Evolutionary conservation across 1,140 invertebrate genomes (phyloP).

Genomic region (Telenomus remus): DNA sequence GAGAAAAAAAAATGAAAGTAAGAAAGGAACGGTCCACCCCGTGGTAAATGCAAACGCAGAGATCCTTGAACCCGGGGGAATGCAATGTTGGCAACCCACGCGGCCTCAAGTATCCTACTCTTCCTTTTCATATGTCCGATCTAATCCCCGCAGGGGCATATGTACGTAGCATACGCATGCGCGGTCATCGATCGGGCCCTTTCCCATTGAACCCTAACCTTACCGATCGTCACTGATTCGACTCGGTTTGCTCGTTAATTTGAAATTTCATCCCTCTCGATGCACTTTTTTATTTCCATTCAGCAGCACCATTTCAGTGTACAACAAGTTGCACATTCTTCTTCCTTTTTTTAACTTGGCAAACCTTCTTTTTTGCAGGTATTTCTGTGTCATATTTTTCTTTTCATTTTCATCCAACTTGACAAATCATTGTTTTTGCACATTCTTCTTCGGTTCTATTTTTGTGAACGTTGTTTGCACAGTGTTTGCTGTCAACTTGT

Average conservation of each 20-base stretch:
- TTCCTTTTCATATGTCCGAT: slow-evolving; percentile 65
- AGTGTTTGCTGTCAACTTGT: too few species aligned
- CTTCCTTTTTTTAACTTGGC: too few species aligned
- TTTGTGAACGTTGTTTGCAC: too few species aligned
- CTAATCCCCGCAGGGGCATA: slow-evolving; percentile 66
- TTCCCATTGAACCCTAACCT: slow-evolving; percentile 53
- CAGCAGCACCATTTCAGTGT: too few species aligned
- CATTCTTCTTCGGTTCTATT: too few species aligned
- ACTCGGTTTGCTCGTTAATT: slow-evolving; percentile 57
- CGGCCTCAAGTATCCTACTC: slow-evolving; percentile 63
- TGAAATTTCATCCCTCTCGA: slow-evolving; percentile 49
- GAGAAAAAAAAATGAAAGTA: slow-evolving; percentile 29
- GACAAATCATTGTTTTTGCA: too few species aligned
- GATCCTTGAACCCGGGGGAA: slow-evolving; percentile 74
- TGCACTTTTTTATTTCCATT: slow-evolving; percentile 13
- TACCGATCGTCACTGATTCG: slow-evolving; percentile 49
- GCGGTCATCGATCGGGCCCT: slow-evolving; percentile 56
- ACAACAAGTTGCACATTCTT: too few species aligned
- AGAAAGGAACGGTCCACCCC: slow-evolving; percentile 38
- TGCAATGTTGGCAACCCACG: slow-evolving; percentile 70
- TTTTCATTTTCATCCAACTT: too few species aligned
- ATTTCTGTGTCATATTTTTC: too few species aligned
- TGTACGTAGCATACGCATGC: slow-evolving; percentile 52
- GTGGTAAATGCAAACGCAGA: slow-evolving; percentile 56
- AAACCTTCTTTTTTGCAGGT: too few species aligned